Evolutionary conservation across 1,140 invertebrate species (phyloP).

Genomic region (Reticulitermes speratus): DNA sequence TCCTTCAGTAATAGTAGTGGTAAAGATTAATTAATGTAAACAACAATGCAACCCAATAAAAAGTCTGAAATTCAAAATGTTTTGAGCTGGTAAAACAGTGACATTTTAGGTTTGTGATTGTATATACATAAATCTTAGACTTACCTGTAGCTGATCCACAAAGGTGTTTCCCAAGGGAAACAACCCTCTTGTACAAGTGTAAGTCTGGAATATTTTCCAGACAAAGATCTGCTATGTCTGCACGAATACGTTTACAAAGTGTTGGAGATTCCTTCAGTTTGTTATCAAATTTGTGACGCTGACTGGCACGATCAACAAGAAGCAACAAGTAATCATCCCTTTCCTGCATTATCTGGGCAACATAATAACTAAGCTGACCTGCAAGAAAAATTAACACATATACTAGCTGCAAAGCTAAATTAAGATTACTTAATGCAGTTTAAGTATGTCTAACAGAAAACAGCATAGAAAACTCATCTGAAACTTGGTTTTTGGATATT

Average conservation of each 20-base stretch:
- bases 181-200: constrained; percentile 49
- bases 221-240: constrained; percentile 71
- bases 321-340: constrained; percentile 58
- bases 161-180: constrained; percentile 82
- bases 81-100: too few relatives aligned
- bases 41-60: too few relatives aligned
- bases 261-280: constrained; percentile 47
- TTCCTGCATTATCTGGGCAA: constrained; percentile 59
- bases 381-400: constrained; percentile 34
- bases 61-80: too few relatives aligned
- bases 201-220: constrained; percentile 59
- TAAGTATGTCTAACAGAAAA: too few relatives aligned
- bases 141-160: constrained; percentile 80
- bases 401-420: too few relatives aligned
- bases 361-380: constrained; percentile 73
- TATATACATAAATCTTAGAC: constrained; percentile 17
- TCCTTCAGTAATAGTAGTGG: too few relatives aligned
- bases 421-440: too few relatives aligned
- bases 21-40: too few relatives aligned
- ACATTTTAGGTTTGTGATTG: too few relatives aligned
- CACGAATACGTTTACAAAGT: constrained; percentile 55
- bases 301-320: constrained; percentile 72
- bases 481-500: too few relatives aligned
- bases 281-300: constrained; percentile 80
- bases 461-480: too few relatives aligned